Base-by-base conservation (phyloP, 2,888 invertebrate species). In the Xestoiulus laeticollis region DNA sequence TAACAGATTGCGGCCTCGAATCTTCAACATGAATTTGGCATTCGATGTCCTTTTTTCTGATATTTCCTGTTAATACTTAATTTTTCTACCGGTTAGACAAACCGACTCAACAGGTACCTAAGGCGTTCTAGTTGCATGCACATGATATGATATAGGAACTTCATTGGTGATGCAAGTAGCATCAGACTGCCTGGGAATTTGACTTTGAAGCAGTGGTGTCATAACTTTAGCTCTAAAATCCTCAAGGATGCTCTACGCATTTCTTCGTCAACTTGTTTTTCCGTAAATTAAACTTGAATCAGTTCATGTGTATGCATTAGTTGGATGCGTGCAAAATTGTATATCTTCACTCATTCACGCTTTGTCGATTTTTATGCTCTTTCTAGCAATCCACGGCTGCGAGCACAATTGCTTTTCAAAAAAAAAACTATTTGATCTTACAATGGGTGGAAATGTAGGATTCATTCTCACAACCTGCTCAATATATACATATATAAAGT, bases 341-440 rank as follows among this genome's bases (percentile, higher is more conserved):
- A 33, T 38, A 84, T 84, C 84, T 84, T 38, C 84, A 84, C 84
- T 84, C 84, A 84, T 84, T 84, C 84, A 84, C 84, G 84, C 38
- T 84, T 84, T 84, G 84, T 38, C 43, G 84, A 84, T 84, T 84
- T 83, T 84, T 84, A 84, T 84, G 33, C 68, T 68, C 22, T 68
- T 68, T 68, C 68, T 59, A 22, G 68, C 68, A 68, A 68, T 26
- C n/a, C 68, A 68, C 22, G 68, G 68, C 26, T 68, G 22, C 68
- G 68, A 68, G 68, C 68, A 68, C 68, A 68, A 68, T 22, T 68
- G 68, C 68, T 68, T 68, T 68, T 68, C 68, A 68, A n/a, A 68
- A 68, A 68, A 68, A n/a, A 68, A 68, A 68, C 68, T 68, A 68
- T 68, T 68, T 68, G 68, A 68, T 68, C 68, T 68, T 68, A 22